Evolutionary conservation across 1,140 invertebrate species (phyloP).

Genomic region (Rhagoletis zephyria): DNA sequence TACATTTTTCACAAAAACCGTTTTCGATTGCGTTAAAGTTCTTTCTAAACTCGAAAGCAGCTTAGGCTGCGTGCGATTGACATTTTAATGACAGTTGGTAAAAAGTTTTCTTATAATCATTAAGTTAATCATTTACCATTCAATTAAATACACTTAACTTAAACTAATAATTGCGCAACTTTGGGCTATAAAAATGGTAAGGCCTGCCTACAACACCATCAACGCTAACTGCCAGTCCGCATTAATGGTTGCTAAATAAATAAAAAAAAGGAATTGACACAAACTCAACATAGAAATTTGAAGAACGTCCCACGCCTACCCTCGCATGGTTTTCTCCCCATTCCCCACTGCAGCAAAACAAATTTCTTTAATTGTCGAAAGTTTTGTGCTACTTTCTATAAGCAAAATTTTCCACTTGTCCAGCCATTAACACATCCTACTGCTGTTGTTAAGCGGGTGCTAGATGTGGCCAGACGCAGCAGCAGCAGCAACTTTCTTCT

Average conservation of each 20-base stretch:
- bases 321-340: background rate
- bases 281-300: background rate
- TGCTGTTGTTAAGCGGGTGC: background rate
- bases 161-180: slow-evolving; percentile 43
- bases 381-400: background rate
- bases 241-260: background rate
- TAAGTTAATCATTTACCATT: slow-evolving; percentile 39
- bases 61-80: background rate
- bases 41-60: background rate
- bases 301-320: background rate
- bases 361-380: slow-evolving; percentile 42
- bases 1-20: background rate
- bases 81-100: slow-evolving; percentile 25
- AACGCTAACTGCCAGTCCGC: too few species aligned
- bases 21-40: background rate
- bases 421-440: background rate
- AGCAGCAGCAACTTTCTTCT: slow-evolving; percentile 6
- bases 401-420: slow-evolving; percentile 17
- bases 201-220: too few species aligned
- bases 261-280: background rate
- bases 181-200: slow-evolving; percentile 17
- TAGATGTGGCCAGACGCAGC: background rate
- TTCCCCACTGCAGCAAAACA: background rate
- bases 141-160: slow-evolving; percentile 41
- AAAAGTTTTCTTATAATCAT: slow-evolving; percentile 24